Evolutionary conservation across 2,113 vertebrate species (phyloP), one percentile per base, ranked within the genome.

Genomic region (Neogobius melanostomus): DNA sequence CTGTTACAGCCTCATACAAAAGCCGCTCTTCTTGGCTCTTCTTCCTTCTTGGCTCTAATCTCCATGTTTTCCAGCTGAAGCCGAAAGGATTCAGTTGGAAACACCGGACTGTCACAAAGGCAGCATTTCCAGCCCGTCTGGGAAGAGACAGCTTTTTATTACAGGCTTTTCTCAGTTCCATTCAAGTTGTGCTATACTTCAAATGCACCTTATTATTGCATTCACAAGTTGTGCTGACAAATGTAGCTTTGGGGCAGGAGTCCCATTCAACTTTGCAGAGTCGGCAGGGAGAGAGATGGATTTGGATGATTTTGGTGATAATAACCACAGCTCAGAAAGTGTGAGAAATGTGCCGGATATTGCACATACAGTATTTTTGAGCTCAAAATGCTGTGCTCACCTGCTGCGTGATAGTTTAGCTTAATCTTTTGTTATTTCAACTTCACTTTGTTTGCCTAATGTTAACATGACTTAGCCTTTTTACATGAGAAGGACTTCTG

Each of bases 201-300:
- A 44, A 70, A 76, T 59, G 42, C 54, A 59, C 54, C 54, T 77
- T 69, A 66, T 81, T 69, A 87, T 76, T 44, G 60, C 48, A 64
- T 75, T 75, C 43, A 46, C n/a, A 74, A 61, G 50, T 67, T 44
- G n/a, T 48, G 16, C 65, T 66, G 69, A 72, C 57, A 74, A 73
- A 69, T 61, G 75, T 11, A 57, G 21, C 47, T 68, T 72, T 52
- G 15, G 50, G 12, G 10, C 0, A 9, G 8, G 11, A 11, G 16
- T 64, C 53, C 14, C 69, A 78, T 82, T 69, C 61, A 60, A 75
- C 70, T 51, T 4, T n/a, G 14, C 45, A 49, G 11, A 43, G 52
- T 72, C 11, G 28, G n/a, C 5, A 64, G 11, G 49, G 51, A 54
- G 17, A 52, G 12, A 70, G 64, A 52, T 36, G 21, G 6, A 64